A percentile compares a stretch with the other conserved stretches of the same genome.
Conservation (phyloP, 1,140 invertebrate species). For the Dreissena rostriformis region DNA sequence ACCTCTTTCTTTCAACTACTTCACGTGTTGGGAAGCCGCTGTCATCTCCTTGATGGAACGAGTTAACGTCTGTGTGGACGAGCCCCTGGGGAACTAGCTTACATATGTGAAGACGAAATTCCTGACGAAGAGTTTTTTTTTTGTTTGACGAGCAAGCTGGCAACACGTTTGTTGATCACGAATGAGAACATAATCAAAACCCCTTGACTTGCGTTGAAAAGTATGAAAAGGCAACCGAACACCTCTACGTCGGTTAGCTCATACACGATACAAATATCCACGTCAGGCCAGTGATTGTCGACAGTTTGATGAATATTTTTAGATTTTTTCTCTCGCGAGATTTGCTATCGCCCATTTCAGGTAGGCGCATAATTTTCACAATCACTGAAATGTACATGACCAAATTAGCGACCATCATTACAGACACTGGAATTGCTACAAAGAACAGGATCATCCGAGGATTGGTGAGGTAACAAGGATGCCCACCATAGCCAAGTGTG, state of each 20-base stretch:
- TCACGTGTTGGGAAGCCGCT: too few species aligned
- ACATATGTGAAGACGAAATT: too few species aligned
- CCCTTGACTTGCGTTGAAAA: conserved; percentile 39
- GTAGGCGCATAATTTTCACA: too few species aligned
- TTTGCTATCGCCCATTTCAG: neutral
- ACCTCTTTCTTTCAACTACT: too few species aligned
- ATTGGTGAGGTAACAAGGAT: conserved; percentile 33
- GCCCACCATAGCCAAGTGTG: too few species aligned
- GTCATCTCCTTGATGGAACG: too few species aligned
- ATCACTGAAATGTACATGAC: conserved; percentile 16
- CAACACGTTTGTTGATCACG: too few species aligned
- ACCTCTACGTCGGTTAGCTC: neutral
- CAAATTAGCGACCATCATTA: conserved; percentile 22
- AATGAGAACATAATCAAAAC: conserved; percentile 23
- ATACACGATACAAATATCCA: too few species aligned
- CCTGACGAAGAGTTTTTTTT: too few species aligned
- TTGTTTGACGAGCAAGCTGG: too few species aligned
- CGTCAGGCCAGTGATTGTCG: conserved; percentile 32
- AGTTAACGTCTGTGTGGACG: too few species aligned
- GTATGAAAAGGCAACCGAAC: conserved; percentile 32
- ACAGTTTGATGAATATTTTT: conserved; percentile 31
- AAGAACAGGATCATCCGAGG: conserved; percentile 13
- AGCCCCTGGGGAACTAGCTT: too few species aligned
- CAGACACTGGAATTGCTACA: conserved; percentile 19
- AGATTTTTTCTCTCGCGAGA: conserved; percentile 28